Conservation (phyloP, 2,888 invertebrate species). For the Coelopa pilipes region DNA sequence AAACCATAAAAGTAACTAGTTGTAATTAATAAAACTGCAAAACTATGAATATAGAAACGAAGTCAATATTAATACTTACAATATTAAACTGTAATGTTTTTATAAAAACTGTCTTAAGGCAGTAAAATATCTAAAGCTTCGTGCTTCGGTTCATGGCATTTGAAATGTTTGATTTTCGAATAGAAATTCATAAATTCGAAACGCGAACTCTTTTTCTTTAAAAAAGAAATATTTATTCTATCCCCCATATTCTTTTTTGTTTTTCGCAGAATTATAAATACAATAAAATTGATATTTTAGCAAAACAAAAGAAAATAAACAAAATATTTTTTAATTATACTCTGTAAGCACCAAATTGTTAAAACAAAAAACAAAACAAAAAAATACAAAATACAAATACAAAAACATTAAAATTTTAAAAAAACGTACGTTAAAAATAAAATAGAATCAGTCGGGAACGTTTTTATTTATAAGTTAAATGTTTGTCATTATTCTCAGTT, state of each 20-base stretch:
- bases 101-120: not conserved
- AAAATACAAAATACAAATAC: conserved; percentile 20
- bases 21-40: conserved; percentile 13
- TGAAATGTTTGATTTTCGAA: not conserved
- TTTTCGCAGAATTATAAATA: too few relatives aligned
- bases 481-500: conserved; percentile 1
- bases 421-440: conserved; percentile 31
- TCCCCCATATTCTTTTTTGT: too few relatives aligned
- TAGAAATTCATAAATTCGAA: too few relatives aligned
- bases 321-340: not conserved
- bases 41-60: not conserved
- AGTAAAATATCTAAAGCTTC: too few relatives aligned
- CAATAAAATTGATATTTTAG: not conserved
- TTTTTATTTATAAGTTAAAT: conserved; percentile 26
- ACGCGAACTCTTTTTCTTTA: conserved; percentile 15
- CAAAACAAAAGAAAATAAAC: conserved; percentile 37
- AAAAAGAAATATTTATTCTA: conserved; percentile 2
- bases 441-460: conserved; percentile 21
- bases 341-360: conserved; percentile 35
- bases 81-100: conserved; percentile 11
- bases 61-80: conserved; percentile 21
- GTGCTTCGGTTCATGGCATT: not conserved
- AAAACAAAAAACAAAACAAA: conserved; percentile 25
- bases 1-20: conserved; percentile 17
- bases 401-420: conserved; percentile 8